A percentile compares a stretch with the other conserved stretches of the same genome.
phyloP scores from a whole-genome alignment of 2,888 invertebrate species.

The Morpho achilles region DNA sequence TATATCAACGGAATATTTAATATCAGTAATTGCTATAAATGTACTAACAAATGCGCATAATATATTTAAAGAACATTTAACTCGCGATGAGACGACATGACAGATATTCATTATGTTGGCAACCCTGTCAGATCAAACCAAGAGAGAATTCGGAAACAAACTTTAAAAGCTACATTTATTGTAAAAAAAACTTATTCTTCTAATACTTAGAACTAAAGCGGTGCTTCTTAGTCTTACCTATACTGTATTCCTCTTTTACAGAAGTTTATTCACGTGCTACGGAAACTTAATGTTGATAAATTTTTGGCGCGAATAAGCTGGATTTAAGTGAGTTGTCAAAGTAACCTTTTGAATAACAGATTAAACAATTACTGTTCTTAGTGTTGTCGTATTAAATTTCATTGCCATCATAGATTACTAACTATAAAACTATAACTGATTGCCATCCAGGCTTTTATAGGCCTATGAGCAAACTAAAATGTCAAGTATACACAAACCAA shows the following conservation, averaged over 20 bases:
- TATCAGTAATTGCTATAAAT: no score
- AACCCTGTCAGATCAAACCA: constrained; percentile 30
- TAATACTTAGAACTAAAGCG: no score
- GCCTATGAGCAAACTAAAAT: no score
- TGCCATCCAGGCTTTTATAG: no score
- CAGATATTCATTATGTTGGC: constrained; percentile 33
- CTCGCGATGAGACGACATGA: constrained; percentile 22
- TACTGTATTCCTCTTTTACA: no score
- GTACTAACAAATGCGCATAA: constrained; percentile 8
- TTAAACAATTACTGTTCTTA: neutral
- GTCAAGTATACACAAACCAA: no score
- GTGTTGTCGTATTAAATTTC: neutral
- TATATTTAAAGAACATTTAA: constrained; percentile 6
- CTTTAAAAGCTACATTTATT: no score
- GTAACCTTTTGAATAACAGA: constrained; percentile 4
- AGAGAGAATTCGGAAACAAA: no score
- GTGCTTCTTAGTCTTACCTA: neutral
- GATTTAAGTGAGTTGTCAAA: neutral
- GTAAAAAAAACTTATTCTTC: no score
- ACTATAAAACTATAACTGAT: no score
- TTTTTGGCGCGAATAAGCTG: constrained; percentile 25
- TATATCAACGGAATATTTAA: neutral
- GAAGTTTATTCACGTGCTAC: no score
- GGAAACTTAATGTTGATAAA: neutral
- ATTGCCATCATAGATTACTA: neutral